phyloP scores from a whole-genome alignment of 1,140 invertebrate species.

The Sweltsa coloradensis region DNA sequence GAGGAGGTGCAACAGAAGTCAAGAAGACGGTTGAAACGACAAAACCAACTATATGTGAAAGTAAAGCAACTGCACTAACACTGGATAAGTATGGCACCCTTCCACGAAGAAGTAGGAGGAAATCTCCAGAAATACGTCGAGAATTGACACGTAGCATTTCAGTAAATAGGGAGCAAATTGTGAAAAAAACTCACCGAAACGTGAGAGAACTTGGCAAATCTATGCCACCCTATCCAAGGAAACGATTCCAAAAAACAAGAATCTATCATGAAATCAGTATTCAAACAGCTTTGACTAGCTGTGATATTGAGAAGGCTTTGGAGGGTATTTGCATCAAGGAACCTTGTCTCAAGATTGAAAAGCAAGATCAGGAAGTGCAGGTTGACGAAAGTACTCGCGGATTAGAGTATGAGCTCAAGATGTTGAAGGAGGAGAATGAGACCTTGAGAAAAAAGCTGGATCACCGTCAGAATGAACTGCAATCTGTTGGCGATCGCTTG shows the following conservation, averaged over 20 bases:
- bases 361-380: slow-evolving; percentile 28
- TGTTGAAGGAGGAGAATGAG: slow-evolving; percentile 52
- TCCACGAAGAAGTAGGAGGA: slow-evolving; percentile 42
- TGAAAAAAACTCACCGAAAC: slow-evolving; percentile 21
- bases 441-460: slow-evolving; percentile 58
- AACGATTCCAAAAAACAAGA: slow-evolving; percentile 34
- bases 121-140: neutral
- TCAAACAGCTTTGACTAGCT: slow-evolving; percentile 57
- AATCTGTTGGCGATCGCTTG: neutral
- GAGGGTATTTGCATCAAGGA: slow-evolving; percentile 38
- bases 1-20: neutral
- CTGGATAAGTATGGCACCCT: slow-evolving; percentile 62
- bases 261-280: slow-evolving; percentile 66
- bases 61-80: slow-evolving; percentile 33
- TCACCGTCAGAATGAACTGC: slow-evolving; percentile 51
- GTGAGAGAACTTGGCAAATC: neutral
- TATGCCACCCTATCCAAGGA: slow-evolving; percentile 35
- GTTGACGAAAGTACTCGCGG: slow-evolving; percentile 27
- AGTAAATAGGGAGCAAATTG: slow-evolving; percentile 29
- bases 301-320: slow-evolving; percentile 55
- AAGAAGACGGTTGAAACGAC: neutral
- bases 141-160: slow-evolving; percentile 12
- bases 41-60: slow-evolving; percentile 25
- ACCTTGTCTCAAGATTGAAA: slow-evolving; percentile 16
- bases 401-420: slow-evolving; percentile 33